Evolutionary conservation across 1,140 invertebrate species (phyloP).

Genomic region (Conopomorpha cramerella): DNA sequence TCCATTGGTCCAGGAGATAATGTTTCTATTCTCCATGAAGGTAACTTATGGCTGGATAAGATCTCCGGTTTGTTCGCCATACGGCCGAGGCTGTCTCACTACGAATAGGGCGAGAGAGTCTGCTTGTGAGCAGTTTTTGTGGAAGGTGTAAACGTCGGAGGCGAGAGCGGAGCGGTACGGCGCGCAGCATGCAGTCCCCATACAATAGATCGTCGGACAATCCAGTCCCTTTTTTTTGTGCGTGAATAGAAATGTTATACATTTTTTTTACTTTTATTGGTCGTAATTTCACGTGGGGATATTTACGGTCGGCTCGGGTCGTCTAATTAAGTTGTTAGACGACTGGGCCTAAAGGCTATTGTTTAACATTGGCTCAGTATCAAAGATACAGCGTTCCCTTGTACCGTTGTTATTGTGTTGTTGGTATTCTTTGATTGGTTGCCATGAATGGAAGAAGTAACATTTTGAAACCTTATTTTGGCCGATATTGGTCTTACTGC

Average conservation of each 20-base stretch:
- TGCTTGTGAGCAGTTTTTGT: too few species aligned
- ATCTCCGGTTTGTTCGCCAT: too few species aligned
- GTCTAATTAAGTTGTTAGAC: slow-evolving; percentile 57
- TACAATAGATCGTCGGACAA: slow-evolving; percentile 47
- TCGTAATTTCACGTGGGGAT: slow-evolving; percentile 54
- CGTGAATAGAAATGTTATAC: slow-evolving; percentile 54
- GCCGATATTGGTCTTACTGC: too few species aligned
- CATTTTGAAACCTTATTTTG: too few species aligned
- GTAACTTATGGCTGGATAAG: too few species aligned
- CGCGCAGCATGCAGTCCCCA: slow-evolving; percentile 39
- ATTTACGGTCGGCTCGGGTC: slow-evolving; percentile 50
- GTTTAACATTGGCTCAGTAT: slow-evolving; percentile 41
- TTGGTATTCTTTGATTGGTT: slow-evolving; percentile 38
- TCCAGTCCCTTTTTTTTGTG: slow-evolving; percentile 51
- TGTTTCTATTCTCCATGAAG: too few species aligned
- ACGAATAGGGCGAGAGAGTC: too few species aligned
- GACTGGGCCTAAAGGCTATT: slow-evolving; percentile 37
- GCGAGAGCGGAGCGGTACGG: slow-evolving; percentile 6
- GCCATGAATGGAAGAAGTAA: too few species aligned
- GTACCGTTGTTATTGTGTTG: slow-evolving; percentile 19
- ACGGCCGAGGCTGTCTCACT: too few species aligned
- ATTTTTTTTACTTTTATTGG: slow-evolving; percentile 56
- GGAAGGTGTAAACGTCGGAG: too few species aligned
- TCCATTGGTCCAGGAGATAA: too few species aligned
- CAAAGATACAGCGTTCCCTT: too few species aligned